phyloP scores from a whole-genome alignment of 1,140 invertebrate genomes.

The Drosophila bipectinata region DNA sequence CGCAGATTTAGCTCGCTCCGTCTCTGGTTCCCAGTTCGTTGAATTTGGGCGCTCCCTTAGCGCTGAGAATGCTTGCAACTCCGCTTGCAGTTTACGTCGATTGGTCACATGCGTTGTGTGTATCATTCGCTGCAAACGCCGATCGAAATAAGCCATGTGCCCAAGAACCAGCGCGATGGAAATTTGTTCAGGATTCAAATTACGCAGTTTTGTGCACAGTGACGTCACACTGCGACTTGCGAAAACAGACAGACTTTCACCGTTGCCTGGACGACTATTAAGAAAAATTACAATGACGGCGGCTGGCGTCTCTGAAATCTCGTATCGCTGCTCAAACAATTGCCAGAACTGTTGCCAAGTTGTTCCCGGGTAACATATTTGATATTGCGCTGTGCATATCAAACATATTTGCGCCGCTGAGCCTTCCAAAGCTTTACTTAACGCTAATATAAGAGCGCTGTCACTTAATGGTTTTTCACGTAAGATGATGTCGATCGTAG shows the following conservation, averaged over 20 bases:
- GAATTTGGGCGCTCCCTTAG: no score
- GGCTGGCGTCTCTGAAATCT: conserved; percentile 9
- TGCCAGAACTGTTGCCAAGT: conserved; percentile 15
- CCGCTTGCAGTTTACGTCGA: neutral
- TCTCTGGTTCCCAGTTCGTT: no score
- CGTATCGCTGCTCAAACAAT: conserved; percentile 14
- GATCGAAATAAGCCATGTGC: neutral
- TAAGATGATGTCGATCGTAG: neutral
- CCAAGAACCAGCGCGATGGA: neutral
- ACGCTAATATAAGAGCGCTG: neutral
- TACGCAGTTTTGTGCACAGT: conserved; percentile 5
- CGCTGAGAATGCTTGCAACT: neutral
- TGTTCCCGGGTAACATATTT: neutral
- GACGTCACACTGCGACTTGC: neutral
- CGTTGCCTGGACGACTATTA: neutral
- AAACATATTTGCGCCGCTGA: neutral
- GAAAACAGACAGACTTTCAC: neutral
- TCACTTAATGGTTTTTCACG: neutral
- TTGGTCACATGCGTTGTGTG: neutral
- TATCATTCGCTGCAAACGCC: neutral
- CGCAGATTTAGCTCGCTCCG: no score
- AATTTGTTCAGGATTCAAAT: conserved; percentile 6
- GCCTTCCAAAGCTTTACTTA: neutral
- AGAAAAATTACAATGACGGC: neutral
- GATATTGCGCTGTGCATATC: neutral